A percentile compares a stretch with the other conserved stretches of the same genome.
Evolutionary conservation across 2,113 vertebrate genomes (phyloP).

Genomic region (Cyanistes caeruleus): DNA sequence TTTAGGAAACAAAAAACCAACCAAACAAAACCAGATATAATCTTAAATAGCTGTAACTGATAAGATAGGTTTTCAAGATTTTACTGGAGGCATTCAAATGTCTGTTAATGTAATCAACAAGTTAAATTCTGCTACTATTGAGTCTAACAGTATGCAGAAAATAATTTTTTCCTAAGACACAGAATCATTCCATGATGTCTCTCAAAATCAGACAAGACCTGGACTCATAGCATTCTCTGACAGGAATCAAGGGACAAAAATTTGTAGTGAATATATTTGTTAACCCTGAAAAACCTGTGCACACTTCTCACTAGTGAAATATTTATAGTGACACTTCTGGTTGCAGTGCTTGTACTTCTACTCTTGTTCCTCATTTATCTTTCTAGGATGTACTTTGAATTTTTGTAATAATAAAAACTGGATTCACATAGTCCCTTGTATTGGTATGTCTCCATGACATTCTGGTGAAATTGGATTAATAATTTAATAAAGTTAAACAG

Average conservation of each 20-base stretch:
- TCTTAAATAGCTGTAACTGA: neutral
- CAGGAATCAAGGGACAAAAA: neutral
- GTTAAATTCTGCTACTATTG: neutral
- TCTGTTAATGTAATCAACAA: neutral
- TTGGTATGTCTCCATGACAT: neutral
- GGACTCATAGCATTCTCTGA: neutral
- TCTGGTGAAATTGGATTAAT: neutral
- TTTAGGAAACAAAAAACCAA: neutral
- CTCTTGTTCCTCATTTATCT: neutral
- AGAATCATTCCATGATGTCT: neutral
- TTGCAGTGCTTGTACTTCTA: neutral
- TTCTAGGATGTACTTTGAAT: neutral
- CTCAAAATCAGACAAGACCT: neutral
- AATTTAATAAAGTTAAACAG: neutral
- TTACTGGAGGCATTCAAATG: neutral
- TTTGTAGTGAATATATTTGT: neutral
- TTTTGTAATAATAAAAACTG: neutral
- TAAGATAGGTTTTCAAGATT: neutral
- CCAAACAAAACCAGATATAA: neutral
- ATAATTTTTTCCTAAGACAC: neutral
- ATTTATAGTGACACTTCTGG: neutral
- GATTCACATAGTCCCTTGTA: neutral
- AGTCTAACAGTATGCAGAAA: neutral
- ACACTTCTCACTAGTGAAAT: neutral
- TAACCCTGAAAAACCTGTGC: neutral